Conservation (phyloP, 2,888 invertebrate genomes). For the Nipponacmea schrenckii region DNA sequence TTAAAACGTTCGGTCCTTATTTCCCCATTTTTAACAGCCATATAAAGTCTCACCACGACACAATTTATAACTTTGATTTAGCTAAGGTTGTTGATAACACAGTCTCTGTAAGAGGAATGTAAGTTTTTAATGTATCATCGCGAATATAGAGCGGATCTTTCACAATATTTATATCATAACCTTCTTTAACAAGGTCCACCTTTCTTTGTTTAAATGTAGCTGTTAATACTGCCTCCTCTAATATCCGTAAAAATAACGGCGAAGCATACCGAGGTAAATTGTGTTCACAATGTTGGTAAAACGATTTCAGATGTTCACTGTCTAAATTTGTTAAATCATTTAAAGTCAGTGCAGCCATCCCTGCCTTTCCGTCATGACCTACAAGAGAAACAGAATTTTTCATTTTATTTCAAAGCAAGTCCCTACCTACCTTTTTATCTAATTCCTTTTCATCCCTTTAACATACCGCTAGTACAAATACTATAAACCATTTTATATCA, state of each 20-base stretch:
- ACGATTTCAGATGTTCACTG: conserved; percentile 25
- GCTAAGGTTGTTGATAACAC: conserved; percentile 7
- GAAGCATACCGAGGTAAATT: conserved; percentile 54
- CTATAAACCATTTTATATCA: no score
- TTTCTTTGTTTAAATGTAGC: conserved; percentile 57
- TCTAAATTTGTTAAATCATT: conserved; percentile 32
- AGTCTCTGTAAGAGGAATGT: conserved; percentile 19
- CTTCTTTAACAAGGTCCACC: conserved; percentile 50
- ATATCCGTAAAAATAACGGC: conserved; percentile 49
- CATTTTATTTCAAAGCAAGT: background rate
- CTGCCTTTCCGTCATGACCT: conserved; percentile 53
- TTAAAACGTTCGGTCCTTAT: no score
- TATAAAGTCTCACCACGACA: no score
- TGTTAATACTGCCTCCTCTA: conserved; percentile 41
- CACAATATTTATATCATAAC: conserved; percentile 43
- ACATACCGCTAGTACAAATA: no score
- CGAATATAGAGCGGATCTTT: conserved; percentile 47
- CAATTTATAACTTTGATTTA: conserved; percentile 17
- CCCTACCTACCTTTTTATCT: background rate
- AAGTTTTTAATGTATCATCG: conserved; percentile 37
- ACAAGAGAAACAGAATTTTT: conserved; percentile 3
- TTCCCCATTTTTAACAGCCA: no score
- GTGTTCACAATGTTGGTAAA: conserved; percentile 39
- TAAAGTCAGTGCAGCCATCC: conserved; percentile 56
- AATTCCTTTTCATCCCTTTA: no score